Conservation (phyloP, 1,140 invertebrate species). For the Latrodectus geometricus region DNA sequence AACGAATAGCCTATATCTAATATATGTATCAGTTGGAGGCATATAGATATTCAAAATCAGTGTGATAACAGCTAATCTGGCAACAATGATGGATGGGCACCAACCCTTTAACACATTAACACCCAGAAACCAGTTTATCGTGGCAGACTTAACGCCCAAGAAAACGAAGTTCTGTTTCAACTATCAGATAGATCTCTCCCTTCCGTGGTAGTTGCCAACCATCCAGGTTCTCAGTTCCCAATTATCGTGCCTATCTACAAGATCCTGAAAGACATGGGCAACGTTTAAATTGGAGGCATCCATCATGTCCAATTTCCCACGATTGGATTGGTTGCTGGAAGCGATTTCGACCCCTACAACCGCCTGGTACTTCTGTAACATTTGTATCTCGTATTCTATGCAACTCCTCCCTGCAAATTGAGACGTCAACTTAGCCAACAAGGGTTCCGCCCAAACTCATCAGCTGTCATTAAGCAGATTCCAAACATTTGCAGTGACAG, state of each 20-base stretch:
- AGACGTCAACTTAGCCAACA: conserved; percentile 26
- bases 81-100: no score
- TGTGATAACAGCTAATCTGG: no score
- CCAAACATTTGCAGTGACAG: no score
- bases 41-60: no score
- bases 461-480: conserved; percentile 15
- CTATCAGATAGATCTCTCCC: no score
- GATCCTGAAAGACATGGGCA: background rate
- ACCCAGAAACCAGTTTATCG: no score
- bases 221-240: background rate
- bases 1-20: no score
- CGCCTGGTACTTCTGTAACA: background rate
- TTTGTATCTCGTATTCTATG: background rate
- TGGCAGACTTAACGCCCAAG: no score
- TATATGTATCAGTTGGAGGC: no score
- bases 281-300: background rate
- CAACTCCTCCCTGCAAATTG: conserved; percentile 8
- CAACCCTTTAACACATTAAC: no score
- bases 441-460: conserved; percentile 33
- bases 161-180: no score
- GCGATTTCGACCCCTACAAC: background rate
- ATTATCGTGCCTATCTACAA: background rate
- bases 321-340: background rate
- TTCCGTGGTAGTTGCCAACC: no score
- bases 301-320: background rate